A percentile compares a stretch with the other conserved stretches of the same genome.
Evolutionary conservation across 2,888 invertebrate genomes (phyloP).

Genomic region (Bellardia pandia): DNA sequence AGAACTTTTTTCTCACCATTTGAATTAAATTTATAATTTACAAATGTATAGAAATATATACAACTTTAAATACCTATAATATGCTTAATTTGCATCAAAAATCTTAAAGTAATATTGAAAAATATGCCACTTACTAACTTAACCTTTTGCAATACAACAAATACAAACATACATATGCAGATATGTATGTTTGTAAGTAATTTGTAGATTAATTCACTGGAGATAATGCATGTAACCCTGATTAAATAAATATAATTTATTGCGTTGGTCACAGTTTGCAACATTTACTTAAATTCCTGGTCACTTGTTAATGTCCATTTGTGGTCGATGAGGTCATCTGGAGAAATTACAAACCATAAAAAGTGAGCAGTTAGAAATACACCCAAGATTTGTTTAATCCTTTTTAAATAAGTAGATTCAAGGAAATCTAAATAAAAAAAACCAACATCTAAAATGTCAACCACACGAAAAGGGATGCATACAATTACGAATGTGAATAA

Average conservation of each 20-base stretch:
- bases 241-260: constrained; percentile 41
- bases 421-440: constrained; percentile 34
- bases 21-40: too few relatives aligned
- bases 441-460: constrained; percentile 77
- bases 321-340: constrained; percentile 78
- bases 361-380: constrained; percentile 26
- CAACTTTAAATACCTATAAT: too few relatives aligned
- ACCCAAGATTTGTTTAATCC: constrained; percentile 50
- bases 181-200: too few relatives aligned
- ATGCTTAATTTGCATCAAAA: too few relatives aligned
- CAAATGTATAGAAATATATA: too few relatives aligned
- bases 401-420: constrained; percentile 43
- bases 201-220: constrained; percentile 7
- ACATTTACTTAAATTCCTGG: constrained; percentile 48
- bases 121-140: background rate
- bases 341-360: constrained; percentile 62
- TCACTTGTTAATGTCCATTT: constrained; percentile 79
- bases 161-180: too few relatives aligned
- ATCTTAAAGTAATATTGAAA: too few relatives aligned
- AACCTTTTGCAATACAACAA: constrained; percentile 2
- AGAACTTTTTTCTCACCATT: too few relatives aligned
- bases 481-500: constrained; percentile 41
- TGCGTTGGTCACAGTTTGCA: background rate
- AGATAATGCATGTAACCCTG: background rate
- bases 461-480: constrained; percentile 76